Conservation (phyloP, 2,797 vertebrate genomes). For the Lagorchestes hirsutus region DNA sequence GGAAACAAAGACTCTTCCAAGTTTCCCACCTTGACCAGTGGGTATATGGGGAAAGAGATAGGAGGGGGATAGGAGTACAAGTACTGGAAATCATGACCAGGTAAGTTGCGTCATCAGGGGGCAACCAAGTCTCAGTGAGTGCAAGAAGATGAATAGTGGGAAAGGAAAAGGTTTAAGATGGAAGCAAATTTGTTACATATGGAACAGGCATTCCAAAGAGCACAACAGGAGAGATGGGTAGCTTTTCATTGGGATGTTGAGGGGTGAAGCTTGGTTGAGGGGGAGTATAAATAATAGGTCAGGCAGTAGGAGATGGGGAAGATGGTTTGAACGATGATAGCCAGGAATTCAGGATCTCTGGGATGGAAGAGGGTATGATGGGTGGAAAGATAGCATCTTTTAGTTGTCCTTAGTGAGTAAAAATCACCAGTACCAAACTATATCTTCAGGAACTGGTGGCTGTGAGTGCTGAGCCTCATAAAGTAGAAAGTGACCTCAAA, state of each 20-base stretch:
- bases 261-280: not conserved
- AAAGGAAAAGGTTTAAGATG: not conserved
- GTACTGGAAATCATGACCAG: not conserved
- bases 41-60: not conserved
- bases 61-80: not conserved
- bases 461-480: too few relatives aligned
- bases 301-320: not conserved
- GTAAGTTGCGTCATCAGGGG: not conserved
- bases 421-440: too few relatives aligned
- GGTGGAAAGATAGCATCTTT: not conserved
- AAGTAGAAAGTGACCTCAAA: too few relatives aligned
- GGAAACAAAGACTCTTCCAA: not conserved
- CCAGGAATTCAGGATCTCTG: not conserved
- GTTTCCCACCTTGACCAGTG: not conserved
- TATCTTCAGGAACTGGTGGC: too few relatives aligned
- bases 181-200: not conserved
- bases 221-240: not conserved
- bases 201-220: not conserved
- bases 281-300: not conserved
- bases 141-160: not conserved
- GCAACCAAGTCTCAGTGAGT: not conserved
- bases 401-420: not conserved
- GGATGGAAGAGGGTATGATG: not conserved
- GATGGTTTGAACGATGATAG: not conserved
- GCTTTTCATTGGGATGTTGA: not conserved